Conservation (phyloP, 2,888 invertebrate genomes). For the Dolichomitus sp. region DNA sequence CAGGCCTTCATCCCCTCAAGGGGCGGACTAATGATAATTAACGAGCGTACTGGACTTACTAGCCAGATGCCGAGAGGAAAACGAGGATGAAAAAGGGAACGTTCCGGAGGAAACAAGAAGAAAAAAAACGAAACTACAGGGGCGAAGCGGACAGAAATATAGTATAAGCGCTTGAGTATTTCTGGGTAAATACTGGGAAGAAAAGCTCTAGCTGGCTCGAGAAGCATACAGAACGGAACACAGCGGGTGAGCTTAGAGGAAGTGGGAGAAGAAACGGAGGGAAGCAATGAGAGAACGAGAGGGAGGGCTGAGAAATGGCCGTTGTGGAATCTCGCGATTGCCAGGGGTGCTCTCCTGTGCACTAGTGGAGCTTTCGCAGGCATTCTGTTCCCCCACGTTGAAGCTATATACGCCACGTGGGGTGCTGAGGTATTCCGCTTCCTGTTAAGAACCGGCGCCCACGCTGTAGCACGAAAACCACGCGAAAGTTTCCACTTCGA, state of each 20-base stretch:
- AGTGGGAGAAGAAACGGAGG: conserved; percentile 25
- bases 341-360: conserved; percentile 40
- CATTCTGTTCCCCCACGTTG: conserved; percentile 48
- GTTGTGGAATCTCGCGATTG: conserved; percentile 67
- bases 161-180: conserved; percentile 57
- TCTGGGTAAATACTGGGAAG: conserved; percentile 60
- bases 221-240: conserved; percentile 41
- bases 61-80: conserved; percentile 53
- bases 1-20: neutral
- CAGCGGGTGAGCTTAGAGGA: conserved; percentile 52
- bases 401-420: conserved; percentile 32
- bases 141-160: conserved; percentile 60
- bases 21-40: conserved; percentile 62
- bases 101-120: conserved; percentile 33
- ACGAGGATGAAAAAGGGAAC: conserved; percentile 46
- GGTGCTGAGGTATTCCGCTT: conserved; percentile 48
- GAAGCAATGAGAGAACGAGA: conserved; percentile 38
- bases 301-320: conserved; percentile 63
- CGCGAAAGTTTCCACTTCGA: conserved; percentile 42
- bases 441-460: conserved; percentile 29
- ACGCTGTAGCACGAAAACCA: conserved; percentile 13
- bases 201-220: conserved; percentile 44
- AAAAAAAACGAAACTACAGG: conserved; percentile 3
- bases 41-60: conserved; percentile 46
- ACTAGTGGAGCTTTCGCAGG: conserved; percentile 41